Evolutionary conservation across 2,888 invertebrate genomes (phyloP), one percentile per base, ranked within the genome.

Genomic region (Epinotia nisella): DNA sequence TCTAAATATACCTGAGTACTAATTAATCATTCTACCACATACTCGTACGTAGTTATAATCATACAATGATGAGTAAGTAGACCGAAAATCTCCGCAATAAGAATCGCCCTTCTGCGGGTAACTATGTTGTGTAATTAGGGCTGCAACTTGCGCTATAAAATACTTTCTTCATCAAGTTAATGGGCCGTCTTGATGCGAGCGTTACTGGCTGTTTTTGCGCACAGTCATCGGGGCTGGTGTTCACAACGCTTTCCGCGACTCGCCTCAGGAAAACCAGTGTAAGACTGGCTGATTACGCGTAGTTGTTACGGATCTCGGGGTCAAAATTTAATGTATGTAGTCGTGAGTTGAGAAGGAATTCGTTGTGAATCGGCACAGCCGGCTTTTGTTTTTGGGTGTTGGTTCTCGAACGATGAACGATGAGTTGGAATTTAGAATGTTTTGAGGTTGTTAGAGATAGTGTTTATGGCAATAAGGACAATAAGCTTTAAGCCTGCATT

Each of bases 151-250:
- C 68, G 76, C 75, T 75, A 84, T 87, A 87, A 87, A 88, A 86
- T 86, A 87, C 86, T 87, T 87, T 85, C 83, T 87, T 87, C 89
- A 89, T 88, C 85, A 87, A 85, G 81, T 82, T 85, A 88, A 89
- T 89, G 87, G 87, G 74, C 79, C 82, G 83, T 60, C 80, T 75
- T 82, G 85, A 83, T 85, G 81, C 83, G 80, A 82, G 77, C 79
- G 82, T 83, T 81, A 79, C 69, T 41, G 29, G 66, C 77, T 76
- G 79, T 79, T 83, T 82, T 84, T 84, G 81, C 80, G 80, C 80
- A 82, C 78, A 83, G 83, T 86, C 86, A 85, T 80, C 77, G 76
- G 13, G 3, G 49, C 3, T 49, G 49, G 49, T 49, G 13, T 49
- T 49, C 15, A 49, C 49, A 49, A 49, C 45, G n/a, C 11, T 15